Evolutionary conservation across 2,888 invertebrate species (phyloP).

Genomic region (Xanthorhoe spadicearia): DNA sequence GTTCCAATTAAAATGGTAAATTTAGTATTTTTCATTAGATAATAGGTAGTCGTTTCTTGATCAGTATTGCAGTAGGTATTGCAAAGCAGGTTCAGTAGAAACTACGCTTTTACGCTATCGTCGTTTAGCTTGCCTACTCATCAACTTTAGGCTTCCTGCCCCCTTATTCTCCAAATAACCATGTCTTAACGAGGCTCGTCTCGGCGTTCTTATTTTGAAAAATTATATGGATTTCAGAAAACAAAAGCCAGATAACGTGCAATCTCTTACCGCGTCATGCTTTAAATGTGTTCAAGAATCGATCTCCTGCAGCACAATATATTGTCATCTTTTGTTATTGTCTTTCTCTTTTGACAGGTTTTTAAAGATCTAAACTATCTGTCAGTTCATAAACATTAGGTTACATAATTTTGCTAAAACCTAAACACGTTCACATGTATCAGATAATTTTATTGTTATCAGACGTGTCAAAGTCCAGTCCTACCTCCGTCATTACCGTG

Average conservation of each 20-base stretch:
- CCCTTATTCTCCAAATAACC: too few relatives aligned
- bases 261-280: too few relatives aligned
- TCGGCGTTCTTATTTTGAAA: too few relatives aligned
- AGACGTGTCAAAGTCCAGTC: conserved; percentile 3
- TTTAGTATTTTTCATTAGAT: background rate
- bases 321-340: too few relatives aligned
- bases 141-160: background rate
- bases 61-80: background rate
- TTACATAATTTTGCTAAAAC: background rate
- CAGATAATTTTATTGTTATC: background rate
- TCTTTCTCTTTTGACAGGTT: background rate
- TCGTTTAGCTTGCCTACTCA: background rate
- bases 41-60: background rate
- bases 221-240: too few relatives aligned
- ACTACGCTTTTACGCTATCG: background rate
- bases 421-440: background rate
- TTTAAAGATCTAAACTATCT: background rate
- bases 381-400: too few relatives aligned
- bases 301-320: too few relatives aligned
- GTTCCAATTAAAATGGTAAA: background rate
- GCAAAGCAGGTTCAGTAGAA: background rate
- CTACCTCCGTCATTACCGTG: background rate
- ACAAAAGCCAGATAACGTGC: too few relatives aligned
- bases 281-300: too few relatives aligned
- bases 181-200: too few relatives aligned